These are phyloP conservation scores for Campaea margaritaria DNA, from an alignment of 2,888 invertebrate genomes.

Conservation along the genomic window DNA sequence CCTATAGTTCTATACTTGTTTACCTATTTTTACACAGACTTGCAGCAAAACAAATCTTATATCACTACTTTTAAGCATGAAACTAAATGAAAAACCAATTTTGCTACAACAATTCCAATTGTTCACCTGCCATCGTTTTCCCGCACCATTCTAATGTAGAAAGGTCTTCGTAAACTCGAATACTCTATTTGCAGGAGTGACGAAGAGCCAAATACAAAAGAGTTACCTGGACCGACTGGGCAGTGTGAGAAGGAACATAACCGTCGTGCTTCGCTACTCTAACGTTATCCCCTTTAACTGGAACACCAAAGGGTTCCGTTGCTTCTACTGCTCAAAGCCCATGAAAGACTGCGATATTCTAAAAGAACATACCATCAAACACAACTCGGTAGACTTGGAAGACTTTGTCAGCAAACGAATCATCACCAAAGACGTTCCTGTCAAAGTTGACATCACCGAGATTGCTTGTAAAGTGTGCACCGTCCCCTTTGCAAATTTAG, in stretches of 20 bases:
- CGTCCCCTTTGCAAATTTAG: constrained; percentile 45
- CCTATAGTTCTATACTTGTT: no score
- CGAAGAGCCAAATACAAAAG: constrained; percentile 44
- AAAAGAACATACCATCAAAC: constrained; percentile 60
- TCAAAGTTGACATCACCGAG: constrained; percentile 66
- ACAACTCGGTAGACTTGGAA: constrained; percentile 52
- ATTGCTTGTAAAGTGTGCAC: constrained; percentile 63
- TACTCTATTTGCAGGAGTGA: constrained; percentile 67
- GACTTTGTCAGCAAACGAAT: constrained; percentile 59
- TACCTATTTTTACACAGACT: no score
- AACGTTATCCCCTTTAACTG: constrained; percentile 68
- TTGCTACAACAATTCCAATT: no score
- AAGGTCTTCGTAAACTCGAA: no score
- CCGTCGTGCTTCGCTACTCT: constrained; percentile 62
- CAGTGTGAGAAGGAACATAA: constrained; percentile 61
- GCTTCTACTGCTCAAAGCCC: constrained; percentile 68
- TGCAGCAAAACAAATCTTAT: no score
- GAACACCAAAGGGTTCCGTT: constrained; percentile 67
- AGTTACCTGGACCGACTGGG: constrained; percentile 60
- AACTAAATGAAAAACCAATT: no score
- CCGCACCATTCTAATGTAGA: no score
- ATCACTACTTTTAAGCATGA: no score
- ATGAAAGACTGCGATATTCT: constrained; percentile 61
- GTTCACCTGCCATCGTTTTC: no score
- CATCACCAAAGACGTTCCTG: constrained; percentile 67